Evolutionary conservation across 2,888 invertebrate species (phyloP).

Genomic region (Volucella zonaria): DNA sequence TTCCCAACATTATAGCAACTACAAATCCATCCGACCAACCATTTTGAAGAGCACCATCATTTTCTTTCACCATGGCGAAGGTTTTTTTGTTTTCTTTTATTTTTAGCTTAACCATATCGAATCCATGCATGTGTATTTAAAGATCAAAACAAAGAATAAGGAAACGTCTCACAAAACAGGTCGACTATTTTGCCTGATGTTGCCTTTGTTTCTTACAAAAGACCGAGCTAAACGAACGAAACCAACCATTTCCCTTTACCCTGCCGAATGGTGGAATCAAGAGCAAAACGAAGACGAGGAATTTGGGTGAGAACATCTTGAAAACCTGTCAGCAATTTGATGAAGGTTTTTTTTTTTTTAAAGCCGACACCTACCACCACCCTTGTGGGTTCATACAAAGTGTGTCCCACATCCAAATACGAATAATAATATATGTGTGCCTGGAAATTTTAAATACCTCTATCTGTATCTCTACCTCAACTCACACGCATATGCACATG

Average conservation of each 20-base stretch:
- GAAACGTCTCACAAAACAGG: conserved; percentile 55
- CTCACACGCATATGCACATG: conserved; percentile 16
- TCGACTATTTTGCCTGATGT: conserved; percentile 54
- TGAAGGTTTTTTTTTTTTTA: conserved; percentile 77
- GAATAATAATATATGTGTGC: not conserved
- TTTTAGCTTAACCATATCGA: conserved; percentile 50
- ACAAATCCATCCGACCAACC: conserved; percentile 37
- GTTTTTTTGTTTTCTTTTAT: conserved; percentile 10
- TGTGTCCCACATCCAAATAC: conserved; percentile 2
- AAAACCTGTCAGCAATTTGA: conserved; percentile 82
- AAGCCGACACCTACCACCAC: conserved; percentile 72
- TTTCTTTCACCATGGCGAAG: conserved; percentile 46
- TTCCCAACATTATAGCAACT: not conserved
- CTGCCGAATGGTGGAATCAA: conserved; percentile 21
- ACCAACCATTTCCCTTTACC: conserved; percentile 60
- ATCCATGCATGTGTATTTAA: conserved; percentile 20
- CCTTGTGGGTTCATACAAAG: conserved; percentile 32
- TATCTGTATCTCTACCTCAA: conserved; percentile 11
- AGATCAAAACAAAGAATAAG: conserved; percentile 31
- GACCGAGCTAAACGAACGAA: conserved; percentile 38
- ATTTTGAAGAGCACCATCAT: conserved; percentile 50
- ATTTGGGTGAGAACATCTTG: conserved; percentile 80
- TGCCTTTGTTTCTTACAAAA: conserved; percentile 61
- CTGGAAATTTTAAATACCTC: conserved; percentile 60
- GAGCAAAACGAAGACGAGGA: conserved; percentile 27